phyloP scores from a whole-genome alignment of 2,888 invertebrate genomes.

The Thymelicus lineola region DNA sequence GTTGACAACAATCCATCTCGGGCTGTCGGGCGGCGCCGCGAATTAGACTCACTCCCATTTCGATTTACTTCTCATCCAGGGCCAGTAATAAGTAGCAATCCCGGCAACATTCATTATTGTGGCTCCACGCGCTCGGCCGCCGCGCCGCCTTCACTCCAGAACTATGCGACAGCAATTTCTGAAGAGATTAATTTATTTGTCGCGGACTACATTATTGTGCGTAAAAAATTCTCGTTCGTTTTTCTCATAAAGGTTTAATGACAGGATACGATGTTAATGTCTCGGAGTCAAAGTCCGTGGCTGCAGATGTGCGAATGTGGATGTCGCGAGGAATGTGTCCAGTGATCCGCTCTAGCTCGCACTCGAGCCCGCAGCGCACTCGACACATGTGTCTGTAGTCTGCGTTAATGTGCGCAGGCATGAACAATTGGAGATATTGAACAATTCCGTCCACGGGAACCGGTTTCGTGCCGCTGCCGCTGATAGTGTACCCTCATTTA shows the following conservation, averaged over 20 bases:
- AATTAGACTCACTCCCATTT: conserved; percentile 81
- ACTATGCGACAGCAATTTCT: conserved; percentile 70
- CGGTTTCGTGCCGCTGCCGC: conserved; percentile 30
- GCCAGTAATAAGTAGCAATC: conserved; percentile 63
- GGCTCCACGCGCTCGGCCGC: conserved; percentile 49
- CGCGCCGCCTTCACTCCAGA: conserved; percentile 50
- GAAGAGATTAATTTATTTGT: conserved; percentile 73
- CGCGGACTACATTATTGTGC: conserved; percentile 66
- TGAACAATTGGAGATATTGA: conserved; percentile 38
- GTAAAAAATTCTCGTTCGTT: conserved; percentile 61
- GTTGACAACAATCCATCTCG: conserved; percentile 83
- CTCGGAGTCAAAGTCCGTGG: conserved; percentile 58
- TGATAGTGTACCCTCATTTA: conserved; percentile 36
- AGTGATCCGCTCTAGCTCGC: conserved; percentile 60
- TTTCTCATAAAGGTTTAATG: conserved; percentile 74
- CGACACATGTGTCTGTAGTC: conserved; percentile 38
- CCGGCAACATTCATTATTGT: conserved; percentile 62
- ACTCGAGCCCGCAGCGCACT: conserved; percentile 24
- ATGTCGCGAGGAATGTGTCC: conserved; percentile 67
- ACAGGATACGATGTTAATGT: conserved; percentile 78
- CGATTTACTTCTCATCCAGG: conserved; percentile 73
- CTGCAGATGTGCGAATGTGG: conserved; percentile 78
- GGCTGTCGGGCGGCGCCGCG: conserved; percentile 79
- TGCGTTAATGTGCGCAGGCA: conserved; percentile 35
- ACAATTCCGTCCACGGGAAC: conserved; percentile 33